A percentile compares a stretch with the other conserved stretches of the same genome.
Evolutionary conservation across 2,888 invertebrate genomes (phyloP).

Genomic region (Megamerina dolium): DNA sequence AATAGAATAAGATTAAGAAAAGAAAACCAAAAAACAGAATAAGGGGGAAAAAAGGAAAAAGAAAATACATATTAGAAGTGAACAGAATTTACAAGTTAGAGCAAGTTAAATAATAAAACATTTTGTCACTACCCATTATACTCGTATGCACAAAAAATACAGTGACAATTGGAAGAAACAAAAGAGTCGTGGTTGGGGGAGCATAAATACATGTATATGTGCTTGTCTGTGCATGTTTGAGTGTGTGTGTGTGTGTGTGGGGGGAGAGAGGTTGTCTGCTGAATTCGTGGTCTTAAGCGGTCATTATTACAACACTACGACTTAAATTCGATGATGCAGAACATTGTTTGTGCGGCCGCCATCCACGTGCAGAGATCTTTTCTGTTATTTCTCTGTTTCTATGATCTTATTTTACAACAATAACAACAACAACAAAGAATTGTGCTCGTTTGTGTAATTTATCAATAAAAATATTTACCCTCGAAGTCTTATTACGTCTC

Average conservation of each 20-base stretch:
- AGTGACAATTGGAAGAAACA: too few relatives aligned
- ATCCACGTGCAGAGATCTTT: conserved; percentile 9
- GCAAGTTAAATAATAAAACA: too few relatives aligned
- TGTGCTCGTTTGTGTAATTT: conserved; percentile 12
- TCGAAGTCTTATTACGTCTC: conserved; percentile 68
- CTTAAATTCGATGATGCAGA: conserved; percentile 27
- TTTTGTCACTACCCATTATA: too few relatives aligned
- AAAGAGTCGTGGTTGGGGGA: conserved; percentile 1
- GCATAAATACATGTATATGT: not conserved
- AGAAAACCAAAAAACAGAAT: conserved; percentile 1
- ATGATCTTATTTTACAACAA: conserved; percentile 11
- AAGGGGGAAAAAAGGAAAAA: not conserved
- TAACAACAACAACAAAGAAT: conserved; percentile 1
- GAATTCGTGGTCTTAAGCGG: conserved; percentile 14
- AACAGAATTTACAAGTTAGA: too few relatives aligned
- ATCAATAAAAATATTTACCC: conserved; percentile 51
- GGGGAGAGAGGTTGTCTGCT: too few relatives aligned
- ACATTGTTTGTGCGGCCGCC: conserved; percentile 18
- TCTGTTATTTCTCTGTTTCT: conserved; percentile 5
- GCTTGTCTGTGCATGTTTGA: not conserved
- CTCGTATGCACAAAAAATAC: too few relatives aligned
- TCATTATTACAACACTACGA: conserved; percentile 11
- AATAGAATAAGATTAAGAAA: conserved; percentile 5
- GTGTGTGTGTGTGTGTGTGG: conserved; percentile 3
- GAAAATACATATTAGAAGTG: not conserved